These are phyloP conservation scores for Drosophila fuyamai DNA, from an alignment of 1,140 invertebrate species.

Conservation along the genomic window DNA sequence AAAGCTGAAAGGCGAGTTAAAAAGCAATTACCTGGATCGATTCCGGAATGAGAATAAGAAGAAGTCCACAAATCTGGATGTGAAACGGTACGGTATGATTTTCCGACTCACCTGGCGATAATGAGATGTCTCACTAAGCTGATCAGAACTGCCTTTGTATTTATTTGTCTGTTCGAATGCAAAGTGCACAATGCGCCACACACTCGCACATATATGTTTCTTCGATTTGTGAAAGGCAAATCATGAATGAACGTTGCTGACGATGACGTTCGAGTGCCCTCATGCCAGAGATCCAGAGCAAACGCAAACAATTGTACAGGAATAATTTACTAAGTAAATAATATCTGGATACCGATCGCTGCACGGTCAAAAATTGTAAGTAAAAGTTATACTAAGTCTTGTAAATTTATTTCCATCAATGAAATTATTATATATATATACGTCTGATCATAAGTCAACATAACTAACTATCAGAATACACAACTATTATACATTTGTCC, in stretches of 20 bases:
- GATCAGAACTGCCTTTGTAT: constrained; percentile 52
- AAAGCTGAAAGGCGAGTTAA: constrained; percentile 41
- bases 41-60: constrained; percentile 20
- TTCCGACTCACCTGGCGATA: constrained; percentile 43
- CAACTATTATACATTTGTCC: too few relatives aligned
- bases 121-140: constrained; percentile 63
- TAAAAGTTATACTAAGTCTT: too few relatives aligned
- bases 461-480: too few relatives aligned
- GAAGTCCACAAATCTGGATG: constrained; percentile 34
- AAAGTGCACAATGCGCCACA: constrained; percentile 43
- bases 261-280: constrained; percentile 80
- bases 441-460: too few relatives aligned
- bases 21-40: constrained; percentile 62
- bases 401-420: too few relatives aligned
- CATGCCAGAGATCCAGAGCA: constrained; percentile 80
- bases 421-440: too few relatives aligned
- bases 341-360: constrained; percentile 51
- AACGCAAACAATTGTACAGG: constrained; percentile 82
- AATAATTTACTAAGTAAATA: constrained; percentile 83
- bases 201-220: constrained; percentile 8
- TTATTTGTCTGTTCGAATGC: constrained; percentile 52
- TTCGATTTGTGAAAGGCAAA: constrained; percentile 73
- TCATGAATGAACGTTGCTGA: constrained; percentile 79
- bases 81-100: constrained; percentile 13
- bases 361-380: constrained; percentile 4